Evolutionary conservation across 2,888 invertebrate genomes (phyloP).

Genomic region (Linnaemya tessellans): DNA sequence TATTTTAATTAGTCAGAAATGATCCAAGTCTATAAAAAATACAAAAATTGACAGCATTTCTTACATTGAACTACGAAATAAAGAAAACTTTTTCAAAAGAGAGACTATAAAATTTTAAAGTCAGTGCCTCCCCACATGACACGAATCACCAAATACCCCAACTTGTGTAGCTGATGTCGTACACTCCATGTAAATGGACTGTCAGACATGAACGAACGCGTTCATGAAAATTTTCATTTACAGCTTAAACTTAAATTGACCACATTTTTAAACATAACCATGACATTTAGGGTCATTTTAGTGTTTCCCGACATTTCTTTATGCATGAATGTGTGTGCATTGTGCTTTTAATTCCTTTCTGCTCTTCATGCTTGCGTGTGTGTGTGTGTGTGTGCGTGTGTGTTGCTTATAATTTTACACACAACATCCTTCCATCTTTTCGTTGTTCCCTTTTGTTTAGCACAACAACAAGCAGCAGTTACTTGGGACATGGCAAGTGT

Average conservation of each 20-base stretch:
- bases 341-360: not conserved
- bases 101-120: no score
- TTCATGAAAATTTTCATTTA: not conserved
- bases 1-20: no score
- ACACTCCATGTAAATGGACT: no score
- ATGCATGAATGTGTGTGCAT: conserved; percentile 17
- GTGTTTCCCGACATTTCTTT: conserved; percentile 27
- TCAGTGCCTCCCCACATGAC: no score
- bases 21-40: no score
- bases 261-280: conserved; percentile 81
- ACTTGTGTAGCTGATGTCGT: no score
- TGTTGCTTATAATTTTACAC: not conserved
- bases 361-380: not conserved
- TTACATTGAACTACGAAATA: no score
- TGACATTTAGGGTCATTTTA: conserved; percentile 79
- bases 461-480: conserved; percentile 30
- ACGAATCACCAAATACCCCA: no score
- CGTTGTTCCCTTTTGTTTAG: conserved; percentile 4
- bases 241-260: conserved; percentile 76
- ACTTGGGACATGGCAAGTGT: conserved; percentile 12
- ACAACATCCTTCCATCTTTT: conserved; percentile 7
- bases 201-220: not conserved
- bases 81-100: no score
- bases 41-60: no score
- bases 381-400: not conserved